Percentiles rank a stretch among this genome's conserved stretches.
Evolutionary conservation across 2,888 invertebrate species (phyloP).

Genomic region (Hypolimnas misippus): DNA sequence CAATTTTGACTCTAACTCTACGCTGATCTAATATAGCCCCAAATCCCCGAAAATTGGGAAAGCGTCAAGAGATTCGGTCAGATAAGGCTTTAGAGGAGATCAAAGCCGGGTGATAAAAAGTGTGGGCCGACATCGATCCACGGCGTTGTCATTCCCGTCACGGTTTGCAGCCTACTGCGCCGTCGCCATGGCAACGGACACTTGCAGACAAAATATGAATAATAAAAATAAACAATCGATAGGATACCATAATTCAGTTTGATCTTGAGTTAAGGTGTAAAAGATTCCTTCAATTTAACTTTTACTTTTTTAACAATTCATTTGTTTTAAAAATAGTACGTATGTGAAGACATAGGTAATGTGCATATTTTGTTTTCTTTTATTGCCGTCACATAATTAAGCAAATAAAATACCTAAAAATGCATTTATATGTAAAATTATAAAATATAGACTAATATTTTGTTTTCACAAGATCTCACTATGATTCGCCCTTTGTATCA

Average conservation of each 20-base stretch:
- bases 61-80: conserved; percentile 31
- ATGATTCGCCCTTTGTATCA: not conserved
- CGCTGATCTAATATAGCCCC: conserved; percentile 12
- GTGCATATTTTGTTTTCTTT: too few relatives aligned
- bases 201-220: conserved; percentile 27
- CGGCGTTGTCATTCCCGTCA: conserved; percentile 74
- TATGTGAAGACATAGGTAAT: too few relatives aligned
- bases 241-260: not conserved
- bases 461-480: too few relatives aligned
- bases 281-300: too few relatives aligned
- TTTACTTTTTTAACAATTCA: too few relatives aligned
- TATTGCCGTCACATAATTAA: not conserved
- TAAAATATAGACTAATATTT: too few relatives aligned
- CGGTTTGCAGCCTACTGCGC: conserved; percentile 74
- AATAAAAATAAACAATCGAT: conserved; percentile 13
- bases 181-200: conserved; percentile 69
- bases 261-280: not conserved
- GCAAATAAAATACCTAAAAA: too few relatives aligned
- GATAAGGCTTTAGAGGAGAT: conserved; percentile 41
- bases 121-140: conserved; percentile 65
- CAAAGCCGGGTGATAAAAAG: conserved; percentile 50
- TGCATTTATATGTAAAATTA: too few relatives aligned
- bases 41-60: conserved; percentile 36
- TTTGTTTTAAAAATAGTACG: too few relatives aligned
- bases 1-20: not conserved